These are phyloP conservation scores for Holacanthus passer DNA, from an alignment of 2,113 vertebrate species.

Conservation along the genomic window DNA sequence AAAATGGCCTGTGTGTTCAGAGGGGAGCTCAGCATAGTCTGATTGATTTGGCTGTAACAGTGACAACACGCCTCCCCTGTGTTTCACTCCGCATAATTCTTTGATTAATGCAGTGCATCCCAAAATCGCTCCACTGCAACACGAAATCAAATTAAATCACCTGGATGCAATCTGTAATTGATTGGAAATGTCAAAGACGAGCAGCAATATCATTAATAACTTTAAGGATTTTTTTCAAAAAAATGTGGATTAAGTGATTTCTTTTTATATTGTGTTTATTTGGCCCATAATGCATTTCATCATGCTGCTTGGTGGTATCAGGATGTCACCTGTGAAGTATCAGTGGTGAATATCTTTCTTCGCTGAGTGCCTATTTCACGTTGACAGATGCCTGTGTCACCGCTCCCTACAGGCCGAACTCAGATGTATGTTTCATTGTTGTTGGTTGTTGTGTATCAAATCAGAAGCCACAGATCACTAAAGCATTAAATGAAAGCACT, in stretches of 20 bases:
- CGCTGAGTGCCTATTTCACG: slow-evolving; percentile 59
- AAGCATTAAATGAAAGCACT: slow-evolving; percentile 78
- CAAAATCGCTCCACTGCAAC: slow-evolving; percentile 78
- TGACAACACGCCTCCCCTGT: slow-evolving; percentile 75
- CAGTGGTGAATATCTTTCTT: slow-evolving; percentile 42
- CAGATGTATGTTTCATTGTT: slow-evolving; percentile 54
- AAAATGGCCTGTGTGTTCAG: slow-evolving; percentile 49
- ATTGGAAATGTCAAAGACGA: slow-evolving; percentile 78
- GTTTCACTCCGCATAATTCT: slow-evolving; percentile 80
- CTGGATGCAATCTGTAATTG: slow-evolving; percentile 84
- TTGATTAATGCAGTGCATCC: slow-evolving; percentile 80
- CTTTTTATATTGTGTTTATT: slow-evolving; percentile 71
- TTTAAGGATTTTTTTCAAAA: slow-evolving; percentile 35
- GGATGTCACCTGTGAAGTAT: slow-evolving; percentile 57
- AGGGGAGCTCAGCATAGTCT: slow-evolving; percentile 58
- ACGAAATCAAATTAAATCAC: slow-evolving; percentile 84
- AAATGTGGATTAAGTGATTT: slow-evolving; percentile 64
- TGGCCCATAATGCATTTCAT: slow-evolving; percentile 58
- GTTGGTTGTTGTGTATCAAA: slow-evolving; percentile 60
- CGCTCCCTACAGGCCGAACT: slow-evolving; percentile 49
- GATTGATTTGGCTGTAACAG: slow-evolving; percentile 81
- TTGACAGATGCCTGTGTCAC: slow-evolving; percentile 62
- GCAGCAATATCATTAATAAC: slow-evolving; percentile 74
- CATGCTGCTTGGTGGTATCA: slow-evolving; percentile 31
- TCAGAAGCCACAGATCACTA: slow-evolving; percentile 66